phyloP scores from a whole-genome alignment of 2,888 invertebrate species.

The Polyommatus icarus region DNA sequence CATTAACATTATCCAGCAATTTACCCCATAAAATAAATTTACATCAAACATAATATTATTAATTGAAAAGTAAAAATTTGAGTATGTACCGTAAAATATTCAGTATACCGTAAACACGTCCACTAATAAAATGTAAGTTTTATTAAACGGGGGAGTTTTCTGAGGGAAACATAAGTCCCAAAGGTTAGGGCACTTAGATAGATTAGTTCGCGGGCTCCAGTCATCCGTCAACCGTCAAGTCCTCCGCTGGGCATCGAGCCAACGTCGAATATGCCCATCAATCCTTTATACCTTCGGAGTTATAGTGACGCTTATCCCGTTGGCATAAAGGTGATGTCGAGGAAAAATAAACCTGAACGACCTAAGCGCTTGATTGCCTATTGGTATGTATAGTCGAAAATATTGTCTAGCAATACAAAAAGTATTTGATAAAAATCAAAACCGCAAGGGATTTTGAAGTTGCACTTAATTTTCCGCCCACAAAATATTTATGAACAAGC shows the following conservation, averaged over 20 bases:
- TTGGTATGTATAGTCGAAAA: too few species aligned
- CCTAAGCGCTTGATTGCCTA: neutral
- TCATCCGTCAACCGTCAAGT: slow-evolving; percentile 40
- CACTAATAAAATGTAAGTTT: slow-evolving; percentile 8
- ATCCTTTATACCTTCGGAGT: slow-evolving; percentile 29
- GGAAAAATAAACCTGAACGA: neutral
- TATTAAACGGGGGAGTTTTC: slow-evolving; percentile 7
- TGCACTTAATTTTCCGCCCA: too few species aligned
- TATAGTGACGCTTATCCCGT: neutral
- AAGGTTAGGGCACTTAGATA: slow-evolving; percentile 27
- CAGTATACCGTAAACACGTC: neutral
- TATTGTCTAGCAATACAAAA: too few species aligned
- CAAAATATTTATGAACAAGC: too few species aligned
- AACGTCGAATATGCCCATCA: slow-evolving; percentile 26
- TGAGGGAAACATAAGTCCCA: slow-evolving; percentile 5
- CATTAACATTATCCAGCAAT: too few species aligned
- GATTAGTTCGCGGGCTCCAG: slow-evolving; percentile 26
- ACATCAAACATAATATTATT: neutral
- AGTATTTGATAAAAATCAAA: too few species aligned
- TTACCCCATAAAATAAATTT: too few species aligned
- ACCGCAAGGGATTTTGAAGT: too few species aligned
- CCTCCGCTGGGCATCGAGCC: slow-evolving; percentile 37
- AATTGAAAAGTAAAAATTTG: neutral
- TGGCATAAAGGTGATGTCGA: neutral
- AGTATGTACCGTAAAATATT: neutral